These are phyloP conservation scores for Scomber scombrus DNA, from an alignment of 2,113 vertebrate species.

Conservation along the genomic window DNA sequence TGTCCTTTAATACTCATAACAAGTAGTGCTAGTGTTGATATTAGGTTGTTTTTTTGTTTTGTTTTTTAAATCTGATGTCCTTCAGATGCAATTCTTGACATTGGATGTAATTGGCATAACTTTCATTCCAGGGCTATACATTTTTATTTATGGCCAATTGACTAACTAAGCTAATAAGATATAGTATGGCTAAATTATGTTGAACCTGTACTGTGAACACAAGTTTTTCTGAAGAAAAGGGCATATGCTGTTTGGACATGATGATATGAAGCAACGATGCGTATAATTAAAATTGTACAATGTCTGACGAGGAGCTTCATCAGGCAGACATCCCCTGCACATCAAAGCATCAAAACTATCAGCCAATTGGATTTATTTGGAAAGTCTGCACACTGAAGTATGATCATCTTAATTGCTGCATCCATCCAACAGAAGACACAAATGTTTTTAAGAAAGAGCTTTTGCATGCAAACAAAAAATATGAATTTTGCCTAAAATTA, in stretches of 20 bases:
- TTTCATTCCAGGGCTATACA: no score
- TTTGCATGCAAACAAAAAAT: not conserved
- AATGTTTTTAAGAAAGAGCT: not conserved
- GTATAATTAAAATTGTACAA: conserved; percentile 15
- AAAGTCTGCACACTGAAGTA: not conserved
- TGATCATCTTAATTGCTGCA: not conserved
- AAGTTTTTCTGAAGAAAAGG: conserved; percentile 1
- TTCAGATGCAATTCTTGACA: no score
- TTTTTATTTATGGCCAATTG: not conserved
- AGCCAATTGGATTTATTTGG: conserved; percentile 1
- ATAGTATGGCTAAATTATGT: no score
- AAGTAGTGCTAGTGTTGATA: no score
- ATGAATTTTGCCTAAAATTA: not conserved
- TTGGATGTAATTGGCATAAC: no score
- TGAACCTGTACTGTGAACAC: not conserved
- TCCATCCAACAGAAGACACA: no score
- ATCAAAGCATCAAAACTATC: not conserved
- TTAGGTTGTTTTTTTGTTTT: no score
- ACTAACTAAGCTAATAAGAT: no score
- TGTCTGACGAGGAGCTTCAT: not conserved
- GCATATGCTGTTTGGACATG: not conserved
- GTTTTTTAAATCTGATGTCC: no score
- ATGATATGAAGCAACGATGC: conserved; percentile 9
- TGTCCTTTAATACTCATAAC: not conserved
- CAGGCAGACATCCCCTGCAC: not conserved